Evolutionary conservation across 2,888 invertebrate genomes (phyloP).

Genomic region (Lomographa bimaculata): DNA sequence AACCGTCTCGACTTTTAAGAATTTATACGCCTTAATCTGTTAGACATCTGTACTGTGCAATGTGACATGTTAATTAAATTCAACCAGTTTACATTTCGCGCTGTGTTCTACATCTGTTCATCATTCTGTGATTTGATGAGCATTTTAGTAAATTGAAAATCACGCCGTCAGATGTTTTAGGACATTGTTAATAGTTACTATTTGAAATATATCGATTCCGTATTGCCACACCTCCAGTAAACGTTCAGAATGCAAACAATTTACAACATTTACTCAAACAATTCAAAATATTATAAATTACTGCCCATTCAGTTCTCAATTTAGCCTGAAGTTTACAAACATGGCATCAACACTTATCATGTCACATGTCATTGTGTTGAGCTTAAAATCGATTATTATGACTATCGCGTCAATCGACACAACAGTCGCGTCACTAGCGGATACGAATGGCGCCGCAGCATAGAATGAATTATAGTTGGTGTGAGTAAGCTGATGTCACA

Average conservation of each 20-base stretch:
- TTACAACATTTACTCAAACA: slow-evolving; percentile 12
- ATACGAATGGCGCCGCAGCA: slow-evolving; percentile 63
- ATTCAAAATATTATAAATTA: slow-evolving; percentile 20
- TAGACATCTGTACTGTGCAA: neutral
- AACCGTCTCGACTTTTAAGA: slow-evolving; percentile 15
- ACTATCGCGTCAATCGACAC: slow-evolving; percentile 50
- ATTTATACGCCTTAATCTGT: slow-evolving; percentile 1
- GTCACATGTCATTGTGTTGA: slow-evolving; percentile 41
- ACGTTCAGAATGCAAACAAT: too few relatives aligned
- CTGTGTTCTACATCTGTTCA: neutral
- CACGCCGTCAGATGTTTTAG: too few relatives aligned
- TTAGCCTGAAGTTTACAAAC: slow-evolving; percentile 26
- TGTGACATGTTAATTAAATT: neutral
- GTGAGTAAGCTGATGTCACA: slow-evolving; percentile 14
- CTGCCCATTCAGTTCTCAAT: slow-evolving; percentile 25
- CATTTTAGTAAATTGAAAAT: too few relatives aligned
- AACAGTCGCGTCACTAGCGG: slow-evolving; percentile 70
- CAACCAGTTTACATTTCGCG: neutral
- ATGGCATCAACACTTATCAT: slow-evolving; percentile 39
- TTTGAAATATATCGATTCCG: too few relatives aligned
- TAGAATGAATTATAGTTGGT: slow-evolving; percentile 26
- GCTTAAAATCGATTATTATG: slow-evolving; percentile 53
- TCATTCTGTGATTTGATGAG: too few relatives aligned
- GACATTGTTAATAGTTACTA: too few relatives aligned
- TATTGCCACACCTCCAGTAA: too few relatives aligned